Conservation (phyloP, 2,113 vertebrate genomes). For the Chlorodrepanis virens region DNA sequence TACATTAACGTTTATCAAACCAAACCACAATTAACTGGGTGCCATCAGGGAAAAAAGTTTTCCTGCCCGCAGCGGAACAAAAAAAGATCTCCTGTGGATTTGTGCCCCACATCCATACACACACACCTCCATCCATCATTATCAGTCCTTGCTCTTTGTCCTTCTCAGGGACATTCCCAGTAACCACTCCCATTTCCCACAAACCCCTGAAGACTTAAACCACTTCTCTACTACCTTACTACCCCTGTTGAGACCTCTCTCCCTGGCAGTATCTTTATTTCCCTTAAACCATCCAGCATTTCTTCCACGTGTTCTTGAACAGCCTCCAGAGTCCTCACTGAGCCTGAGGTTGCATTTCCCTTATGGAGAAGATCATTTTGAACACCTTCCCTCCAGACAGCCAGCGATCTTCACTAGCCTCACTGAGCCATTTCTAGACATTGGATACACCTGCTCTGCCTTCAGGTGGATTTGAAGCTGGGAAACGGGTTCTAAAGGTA, state of each 20-base stretch:
- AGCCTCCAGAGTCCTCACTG: not conserved
- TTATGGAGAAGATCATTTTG: not conserved
- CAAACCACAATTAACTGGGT: conserved; percentile 15
- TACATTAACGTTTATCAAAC: conserved; percentile 35
- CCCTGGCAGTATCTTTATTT: not conserved
- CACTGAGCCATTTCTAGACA: not conserved
- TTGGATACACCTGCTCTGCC: not conserved
- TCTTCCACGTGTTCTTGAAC: not conserved
- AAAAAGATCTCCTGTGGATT: not conserved
- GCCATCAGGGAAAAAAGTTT: not conserved
- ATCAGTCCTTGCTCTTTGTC: not conserved
- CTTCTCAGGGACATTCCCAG: not conserved
- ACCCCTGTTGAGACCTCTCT: not conserved
- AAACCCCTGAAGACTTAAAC: not conserved
- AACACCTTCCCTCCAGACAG: not conserved
- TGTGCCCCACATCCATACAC: not conserved
- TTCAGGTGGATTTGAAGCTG: not conserved
- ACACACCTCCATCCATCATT: not conserved
- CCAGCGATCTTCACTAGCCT: rapidly evolving
- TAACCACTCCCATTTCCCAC: rapidly evolving
- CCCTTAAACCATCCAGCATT: not conserved
- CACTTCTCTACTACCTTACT: not conserved
- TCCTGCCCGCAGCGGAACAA: not conserved
- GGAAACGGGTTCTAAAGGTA: not conserved
- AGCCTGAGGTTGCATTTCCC: not conserved